Evolutionary conservation across 2,113 vertebrate species (phyloP).

Genomic region (Blennius ocellaris): DNA sequence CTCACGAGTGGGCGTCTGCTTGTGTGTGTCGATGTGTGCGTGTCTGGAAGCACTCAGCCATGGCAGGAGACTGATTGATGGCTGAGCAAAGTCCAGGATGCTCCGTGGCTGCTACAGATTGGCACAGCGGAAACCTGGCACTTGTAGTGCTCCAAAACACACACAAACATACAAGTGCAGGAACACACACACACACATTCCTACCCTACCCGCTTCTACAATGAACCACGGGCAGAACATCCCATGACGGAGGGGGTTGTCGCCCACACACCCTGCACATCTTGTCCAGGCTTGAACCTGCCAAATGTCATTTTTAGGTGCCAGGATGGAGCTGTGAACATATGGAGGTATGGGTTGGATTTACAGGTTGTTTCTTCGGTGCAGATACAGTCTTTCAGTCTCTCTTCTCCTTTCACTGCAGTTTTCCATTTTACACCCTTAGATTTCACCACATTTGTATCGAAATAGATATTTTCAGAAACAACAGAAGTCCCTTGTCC

Average conservation of each 20-base stretch:
- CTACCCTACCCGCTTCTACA: conserved; percentile 10
- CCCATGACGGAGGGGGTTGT: conserved; percentile 54
- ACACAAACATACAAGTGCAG: conserved; percentile 13
- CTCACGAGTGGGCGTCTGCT: conserved; percentile 10
- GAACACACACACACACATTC: conserved; percentile 35
- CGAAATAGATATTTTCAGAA: too few relatives aligned
- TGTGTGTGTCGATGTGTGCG: conserved; percentile 7
- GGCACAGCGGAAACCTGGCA: conserved; percentile 74
- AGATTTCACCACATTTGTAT: too few relatives aligned
- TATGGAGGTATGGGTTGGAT: conserved; percentile 41
- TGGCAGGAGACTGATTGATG: conserved; percentile 74
- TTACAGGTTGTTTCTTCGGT: conserved; percentile 32
- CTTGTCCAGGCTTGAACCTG: conserved; percentile 51
- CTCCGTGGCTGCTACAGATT: conserved; percentile 75
- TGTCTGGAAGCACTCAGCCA: conserved; percentile 52
- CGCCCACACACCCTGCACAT: conserved; percentile 62
- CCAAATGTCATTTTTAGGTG: conserved; percentile 55
- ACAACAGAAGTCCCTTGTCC: too few relatives aligned
- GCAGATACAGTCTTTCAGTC: neutral
- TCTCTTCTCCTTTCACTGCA: too few relatives aligned
- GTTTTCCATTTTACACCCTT: too few relatives aligned
- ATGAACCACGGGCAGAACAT: conserved; percentile 50
- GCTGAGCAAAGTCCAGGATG: conserved; percentile 65
- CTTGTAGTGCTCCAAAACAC: conserved; percentile 12
- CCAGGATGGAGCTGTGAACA: conserved; percentile 56